Evolutionary conservation across 23 tunicate species (phyloP).

Genomic region (Corella eumyota): DNA sequence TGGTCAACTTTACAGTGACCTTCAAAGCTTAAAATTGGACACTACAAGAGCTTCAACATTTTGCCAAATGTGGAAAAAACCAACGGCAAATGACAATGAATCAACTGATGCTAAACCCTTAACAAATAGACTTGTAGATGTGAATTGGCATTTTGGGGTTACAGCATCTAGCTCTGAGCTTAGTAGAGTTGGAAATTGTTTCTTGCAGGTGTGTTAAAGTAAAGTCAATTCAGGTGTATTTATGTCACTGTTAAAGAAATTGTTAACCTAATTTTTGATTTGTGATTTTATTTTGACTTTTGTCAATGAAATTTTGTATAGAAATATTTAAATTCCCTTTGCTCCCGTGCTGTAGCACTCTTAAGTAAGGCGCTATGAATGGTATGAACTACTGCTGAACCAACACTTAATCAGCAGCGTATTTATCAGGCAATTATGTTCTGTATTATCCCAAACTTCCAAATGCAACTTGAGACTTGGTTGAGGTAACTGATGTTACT

Average conservation of each 20-base stretch:
- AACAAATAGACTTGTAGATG: conserved; percentile 29
- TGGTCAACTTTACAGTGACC: conserved; percentile 57
- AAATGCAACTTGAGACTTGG: too few relatives aligned
- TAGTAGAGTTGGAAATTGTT: conserved; percentile 71
- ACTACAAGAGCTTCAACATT: conserved; percentile 15
- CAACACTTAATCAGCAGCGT: too few relatives aligned
- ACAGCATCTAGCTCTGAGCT: conserved; percentile 71
- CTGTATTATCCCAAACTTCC: too few relatives aligned
- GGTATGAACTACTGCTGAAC: too few relatives aligned
- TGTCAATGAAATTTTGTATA: neutral
- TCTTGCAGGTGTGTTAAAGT: conserved; percentile 39
- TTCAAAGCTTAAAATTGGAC: conserved; percentile 23
- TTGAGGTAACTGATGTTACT: too few relatives aligned
- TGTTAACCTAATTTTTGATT: neutral
- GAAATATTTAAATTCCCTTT: too few relatives aligned
- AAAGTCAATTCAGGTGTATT: neutral
- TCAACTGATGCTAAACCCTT: neutral
- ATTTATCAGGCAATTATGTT: too few relatives aligned
- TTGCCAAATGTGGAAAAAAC: conserved; percentile 51
- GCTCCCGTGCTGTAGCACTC: too few relatives aligned
- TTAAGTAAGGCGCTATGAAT: too few relatives aligned
- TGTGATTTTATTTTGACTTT: neutral
- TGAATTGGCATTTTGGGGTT: conserved; percentile 91
- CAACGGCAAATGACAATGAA: neutral
- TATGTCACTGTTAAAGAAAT: neutral